Base-by-base conservation (phyloP, 2,797 vertebrate genomes). In the Falco novaeseelandiae region DNA sequence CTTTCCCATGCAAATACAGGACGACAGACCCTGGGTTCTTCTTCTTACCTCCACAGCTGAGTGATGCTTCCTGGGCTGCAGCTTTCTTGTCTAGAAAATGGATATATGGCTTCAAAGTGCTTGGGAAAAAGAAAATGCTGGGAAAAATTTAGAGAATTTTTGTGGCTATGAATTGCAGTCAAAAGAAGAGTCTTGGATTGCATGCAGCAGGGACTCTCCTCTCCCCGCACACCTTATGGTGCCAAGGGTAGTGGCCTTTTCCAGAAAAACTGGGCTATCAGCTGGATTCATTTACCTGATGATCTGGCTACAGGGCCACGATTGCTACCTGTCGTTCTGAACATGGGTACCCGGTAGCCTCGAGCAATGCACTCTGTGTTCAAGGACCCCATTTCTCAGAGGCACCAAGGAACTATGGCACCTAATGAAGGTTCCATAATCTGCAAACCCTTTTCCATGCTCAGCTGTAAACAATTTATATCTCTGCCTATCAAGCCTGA, bases 341-440 rank as follows among this genome's bases (percentile, higher is more conserved):
- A 42, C 1, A 4, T 4, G 25, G 23, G 14, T 6, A 2, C 63
- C 9, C 14, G 26, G 22, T 26, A 38, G 34, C 6, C 2, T 14
- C 13, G 40, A 10, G 9, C 8, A 6, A 38, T 21, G n/a, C 3
- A 4, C 10, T 32, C 34, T 16, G 12, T 18, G 49, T 7, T 48
- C 30, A 40, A 42, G 26, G 62, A 14, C 19, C 30, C 23, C 11
- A 8, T 59, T 71, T 49, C 54, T 52, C 58, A 38, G 38, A 38
- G 34, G 12, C 72, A 54, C 18, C 3, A 2, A 48, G 18, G 21
- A 48, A 14, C 30, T 38, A 48, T 9, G 4, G 44, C 25, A 48
- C 12, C 34, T 13, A 20, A 20, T 12, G 5, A 76, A 57, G 49
- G 42, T 57, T 52, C 44, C 52, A 67, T 66, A 42, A 66, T 22